These are phyloP conservation scores for Fopius arisanus DNA, from an alignment of 1,140 invertebrate species.

Conservation along the genomic window DNA sequence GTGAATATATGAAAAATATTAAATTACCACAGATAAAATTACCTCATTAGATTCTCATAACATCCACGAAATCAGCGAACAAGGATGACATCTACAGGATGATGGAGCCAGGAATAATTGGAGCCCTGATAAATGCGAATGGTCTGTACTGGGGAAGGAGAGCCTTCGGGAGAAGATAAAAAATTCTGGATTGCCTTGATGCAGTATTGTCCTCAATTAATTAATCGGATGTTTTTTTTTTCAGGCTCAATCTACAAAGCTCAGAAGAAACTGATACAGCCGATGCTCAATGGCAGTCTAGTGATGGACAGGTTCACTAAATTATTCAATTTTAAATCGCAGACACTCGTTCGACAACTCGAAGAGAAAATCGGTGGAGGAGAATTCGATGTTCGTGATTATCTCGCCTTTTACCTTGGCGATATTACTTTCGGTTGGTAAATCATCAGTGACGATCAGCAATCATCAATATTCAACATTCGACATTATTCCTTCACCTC, in stretches of 20 bases:
- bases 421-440: conserved; percentile 49
- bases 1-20: not conserved
- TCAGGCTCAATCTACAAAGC: not conserved
- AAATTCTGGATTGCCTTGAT: not conserved
- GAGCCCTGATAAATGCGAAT: not conserved
- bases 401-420: conserved; percentile 41
- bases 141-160: not conserved
- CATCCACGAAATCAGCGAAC: not conserved
- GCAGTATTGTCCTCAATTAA: not conserved
- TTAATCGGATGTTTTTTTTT: not conserved
- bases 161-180: not conserved
- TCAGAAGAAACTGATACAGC: not conserved
- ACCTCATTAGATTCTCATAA: not conserved
- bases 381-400: conserved; percentile 49
- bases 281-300: not conserved
- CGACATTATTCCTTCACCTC: too few relatives aligned
- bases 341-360: conserved; percentile 27
- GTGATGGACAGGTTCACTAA: not conserved
- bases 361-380: conserved; percentile 32
- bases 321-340: not conserved
- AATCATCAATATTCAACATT: too few relatives aligned
- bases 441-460: too few relatives aligned
- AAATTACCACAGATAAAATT: not conserved
- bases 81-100: not conserved
- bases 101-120: not conserved